phyloP scores from a whole-genome alignment of 2,113 vertebrate genomes.

The Bubo scandiacus region DNA sequence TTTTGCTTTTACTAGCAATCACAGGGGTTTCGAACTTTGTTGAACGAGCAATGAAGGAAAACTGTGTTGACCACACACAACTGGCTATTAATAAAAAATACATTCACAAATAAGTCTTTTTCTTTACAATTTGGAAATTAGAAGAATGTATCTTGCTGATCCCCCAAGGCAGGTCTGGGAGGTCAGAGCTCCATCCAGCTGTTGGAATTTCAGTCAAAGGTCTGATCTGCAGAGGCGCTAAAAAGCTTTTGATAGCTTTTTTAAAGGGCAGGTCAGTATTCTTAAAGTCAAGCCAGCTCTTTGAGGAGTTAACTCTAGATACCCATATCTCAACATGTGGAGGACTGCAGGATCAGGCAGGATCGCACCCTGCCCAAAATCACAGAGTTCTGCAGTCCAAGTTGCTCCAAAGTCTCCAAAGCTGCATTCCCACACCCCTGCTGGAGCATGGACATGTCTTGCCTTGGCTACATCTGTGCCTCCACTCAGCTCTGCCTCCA shows the following conservation, averaged over 20 bases:
- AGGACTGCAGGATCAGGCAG: not conserved
- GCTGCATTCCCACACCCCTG: rapidly evolving
- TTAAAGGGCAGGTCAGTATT: not conserved
- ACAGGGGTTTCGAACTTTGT: not conserved
- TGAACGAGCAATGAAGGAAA: not conserved
- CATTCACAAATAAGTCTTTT: not conserved
- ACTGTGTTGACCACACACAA: not conserved
- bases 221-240: not conserved
- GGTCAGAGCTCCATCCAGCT: not conserved
- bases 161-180: not conserved
- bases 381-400: not conserved
- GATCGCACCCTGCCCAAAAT: not conserved
- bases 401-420: not conserved
- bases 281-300: not conserved
- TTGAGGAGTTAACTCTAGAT: not conserved
- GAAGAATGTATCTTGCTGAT: not conserved
- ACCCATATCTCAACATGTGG: not conserved
- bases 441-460: not conserved
- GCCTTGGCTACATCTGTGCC: not conserved
- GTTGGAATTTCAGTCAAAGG: not conserved
- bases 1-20: not conserved
- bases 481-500: not conserved
- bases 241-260: not conserved
- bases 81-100: not conserved
- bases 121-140: not conserved